Conservation (phyloP, 2,113 vertebrate species). For the Oriolus oriolus region DNA sequence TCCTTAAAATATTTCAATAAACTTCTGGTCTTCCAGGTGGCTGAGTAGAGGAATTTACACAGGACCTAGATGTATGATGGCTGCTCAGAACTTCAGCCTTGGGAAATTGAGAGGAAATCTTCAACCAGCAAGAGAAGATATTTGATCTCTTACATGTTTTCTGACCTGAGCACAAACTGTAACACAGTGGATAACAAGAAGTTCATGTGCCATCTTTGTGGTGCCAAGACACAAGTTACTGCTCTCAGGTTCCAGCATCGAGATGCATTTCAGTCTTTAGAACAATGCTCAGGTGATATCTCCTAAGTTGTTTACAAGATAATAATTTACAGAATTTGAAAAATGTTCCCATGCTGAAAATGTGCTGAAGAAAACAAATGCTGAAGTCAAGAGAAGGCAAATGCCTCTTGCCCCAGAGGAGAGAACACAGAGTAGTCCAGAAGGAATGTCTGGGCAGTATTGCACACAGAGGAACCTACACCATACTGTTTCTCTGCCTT, state of each 20-base stretch:
- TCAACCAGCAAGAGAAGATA: background rate
- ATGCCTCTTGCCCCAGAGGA: background rate
- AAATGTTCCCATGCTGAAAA: background rate
- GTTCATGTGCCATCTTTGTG: background rate
- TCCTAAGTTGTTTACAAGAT: background rate
- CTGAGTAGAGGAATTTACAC: background rate
- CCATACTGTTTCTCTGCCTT: background rate
- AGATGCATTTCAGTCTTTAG: background rate
- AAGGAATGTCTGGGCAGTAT: background rate
- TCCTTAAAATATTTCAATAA: background rate
- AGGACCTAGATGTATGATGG: background rate
- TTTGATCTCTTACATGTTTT: background rate
- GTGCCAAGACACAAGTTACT: background rate
- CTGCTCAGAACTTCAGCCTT: background rate
- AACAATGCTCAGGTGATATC: background rate
- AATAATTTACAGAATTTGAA: background rate
- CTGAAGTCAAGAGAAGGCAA: background rate
- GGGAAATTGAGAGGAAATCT: background rate
- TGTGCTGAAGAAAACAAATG: background rate
- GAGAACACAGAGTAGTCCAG: background rate
- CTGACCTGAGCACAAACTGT: background rate
- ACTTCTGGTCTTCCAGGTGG: background rate
- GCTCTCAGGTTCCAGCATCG: background rate
- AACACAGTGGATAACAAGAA: background rate
- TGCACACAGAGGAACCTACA: background rate